phyloP scores from a whole-genome alignment of 2,113 vertebrate species.

The Camelus dromedarius region DNA sequence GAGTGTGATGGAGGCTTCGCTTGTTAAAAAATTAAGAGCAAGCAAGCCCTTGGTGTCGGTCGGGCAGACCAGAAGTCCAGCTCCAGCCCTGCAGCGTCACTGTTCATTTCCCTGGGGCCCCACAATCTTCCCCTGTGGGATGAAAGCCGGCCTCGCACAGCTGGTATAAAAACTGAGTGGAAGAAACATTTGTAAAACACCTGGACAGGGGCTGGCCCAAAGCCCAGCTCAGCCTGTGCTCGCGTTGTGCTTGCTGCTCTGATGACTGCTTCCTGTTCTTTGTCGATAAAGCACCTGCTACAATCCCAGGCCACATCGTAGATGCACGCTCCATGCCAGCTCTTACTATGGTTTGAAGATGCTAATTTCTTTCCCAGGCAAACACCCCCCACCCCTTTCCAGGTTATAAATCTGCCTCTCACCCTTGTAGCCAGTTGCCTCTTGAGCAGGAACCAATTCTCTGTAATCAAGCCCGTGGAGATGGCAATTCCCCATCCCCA shows the following conservation, averaged over 20 bases:
- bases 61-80: background rate
- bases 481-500: conserved; percentile 30
- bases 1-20: background rate
- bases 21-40: background rate
- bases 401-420: conserved; percentile 68
- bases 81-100: too few relatives aligned
- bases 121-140: background rate
- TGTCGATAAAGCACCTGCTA: background rate
- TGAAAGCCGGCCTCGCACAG: background rate
- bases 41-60: background rate
- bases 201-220: background rate
- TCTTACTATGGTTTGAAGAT: background rate
- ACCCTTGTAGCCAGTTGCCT: conserved; percentile 61
- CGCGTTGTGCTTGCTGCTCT: background rate
- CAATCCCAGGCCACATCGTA: background rate
- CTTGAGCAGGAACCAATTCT: conserved; percentile 71
- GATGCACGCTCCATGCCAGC: background rate
- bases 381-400: background rate
- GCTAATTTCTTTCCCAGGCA: conserved; percentile 46
- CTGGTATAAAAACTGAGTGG: too few relatives aligned
- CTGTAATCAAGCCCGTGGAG: conserved; percentile 58
- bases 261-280: background rate
- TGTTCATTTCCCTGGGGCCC: background rate
- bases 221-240: background rate
- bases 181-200: background rate